A percentile compares a stretch with the other conserved stretches of the same genome.
Conservation (phyloP, 2,797 vertebrate species). For the Holocentrus rufus region DNA sequence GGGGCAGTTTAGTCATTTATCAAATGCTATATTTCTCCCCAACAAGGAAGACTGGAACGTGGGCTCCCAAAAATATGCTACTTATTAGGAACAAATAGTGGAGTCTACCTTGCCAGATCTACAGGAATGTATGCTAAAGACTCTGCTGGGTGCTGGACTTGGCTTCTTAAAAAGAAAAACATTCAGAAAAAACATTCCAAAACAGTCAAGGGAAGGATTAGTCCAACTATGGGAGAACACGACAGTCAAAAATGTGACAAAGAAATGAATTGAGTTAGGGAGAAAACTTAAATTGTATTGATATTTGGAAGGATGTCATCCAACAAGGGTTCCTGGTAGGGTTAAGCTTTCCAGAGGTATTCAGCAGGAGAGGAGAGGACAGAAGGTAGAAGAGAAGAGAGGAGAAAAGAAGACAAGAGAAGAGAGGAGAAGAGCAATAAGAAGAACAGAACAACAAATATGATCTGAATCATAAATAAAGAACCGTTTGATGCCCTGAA, state of each 20-base stretch:
- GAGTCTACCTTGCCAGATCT: slow-evolving; percentile 41
- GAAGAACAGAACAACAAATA: neutral
- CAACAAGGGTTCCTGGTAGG: slow-evolving; percentile 26
- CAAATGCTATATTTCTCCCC: slow-evolving; percentile 54
- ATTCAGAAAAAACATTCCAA: slow-evolving; percentile 62
- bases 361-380: slow-evolving; percentile 1
- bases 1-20: slow-evolving; percentile 53
- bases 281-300: slow-evolving; percentile 35
- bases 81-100: slow-evolving; percentile 63
- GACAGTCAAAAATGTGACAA: slow-evolving; percentile 49
- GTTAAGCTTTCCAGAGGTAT: slow-evolving; percentile 13
- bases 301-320: slow-evolving; percentile 29
- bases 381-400: neutral
- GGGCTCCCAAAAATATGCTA: slow-evolving; percentile 55
- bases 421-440: neutral
- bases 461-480: neutral
- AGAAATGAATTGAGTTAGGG: slow-evolving; percentile 48
- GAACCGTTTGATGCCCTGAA: slow-evolving; percentile 1
- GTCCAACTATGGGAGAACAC: slow-evolving; percentile 40
- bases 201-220: slow-evolving; percentile 57
- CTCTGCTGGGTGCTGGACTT: slow-evolving; percentile 63
- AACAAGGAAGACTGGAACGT: slow-evolving; percentile 35
- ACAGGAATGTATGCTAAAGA: slow-evolving; percentile 49
- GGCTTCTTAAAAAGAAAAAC: slow-evolving; percentile 44
- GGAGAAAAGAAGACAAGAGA: neutral